Percentiles rank a stretch among this genome's conserved stretches.
Evolutionary conservation across 2,888 invertebrate genomes (phyloP).

Genomic region (Ornithoptera alexandrae): DNA sequence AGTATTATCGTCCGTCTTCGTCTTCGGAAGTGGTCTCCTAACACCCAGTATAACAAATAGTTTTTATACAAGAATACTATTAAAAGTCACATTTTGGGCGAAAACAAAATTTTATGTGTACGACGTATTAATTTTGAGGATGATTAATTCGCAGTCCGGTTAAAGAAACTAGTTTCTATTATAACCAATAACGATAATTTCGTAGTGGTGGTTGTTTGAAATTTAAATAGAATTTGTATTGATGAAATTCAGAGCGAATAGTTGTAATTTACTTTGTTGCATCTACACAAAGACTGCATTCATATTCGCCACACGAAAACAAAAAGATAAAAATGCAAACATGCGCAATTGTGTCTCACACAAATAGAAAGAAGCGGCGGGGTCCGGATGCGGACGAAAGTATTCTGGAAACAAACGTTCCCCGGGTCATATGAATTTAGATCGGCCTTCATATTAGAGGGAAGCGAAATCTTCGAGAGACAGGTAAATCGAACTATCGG

Average conservation of each 20-base stretch:
- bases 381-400: conserved; percentile 40
- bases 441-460: conserved; percentile 68
- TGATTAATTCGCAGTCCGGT: background rate
- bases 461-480: conserved; percentile 56
- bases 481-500: conserved; percentile 66
- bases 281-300: conserved; percentile 70
- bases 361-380: conserved; percentile 52
- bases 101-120: background rate
- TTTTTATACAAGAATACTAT: background rate
- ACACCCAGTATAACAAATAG: background rate
- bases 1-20: no score
- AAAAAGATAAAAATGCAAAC: conserved; percentile 78
- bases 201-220: conserved; percentile 42
- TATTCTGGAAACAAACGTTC: conserved; percentile 71
- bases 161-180: background rate
- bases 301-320: conserved; percentile 76
- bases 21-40: no score
- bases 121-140: background rate
- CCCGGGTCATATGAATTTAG: conserved; percentile 75
- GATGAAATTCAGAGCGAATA: conserved; percentile 40
- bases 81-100: background rate
- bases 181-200: background rate
- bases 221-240: conserved; percentile 36
- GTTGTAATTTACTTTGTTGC: conserved; percentile 59
- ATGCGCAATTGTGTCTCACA: conserved; percentile 74